Base-by-base conservation (phyloP, 2,888 invertebrate species). In the Esperia sulphurella region DNA sequence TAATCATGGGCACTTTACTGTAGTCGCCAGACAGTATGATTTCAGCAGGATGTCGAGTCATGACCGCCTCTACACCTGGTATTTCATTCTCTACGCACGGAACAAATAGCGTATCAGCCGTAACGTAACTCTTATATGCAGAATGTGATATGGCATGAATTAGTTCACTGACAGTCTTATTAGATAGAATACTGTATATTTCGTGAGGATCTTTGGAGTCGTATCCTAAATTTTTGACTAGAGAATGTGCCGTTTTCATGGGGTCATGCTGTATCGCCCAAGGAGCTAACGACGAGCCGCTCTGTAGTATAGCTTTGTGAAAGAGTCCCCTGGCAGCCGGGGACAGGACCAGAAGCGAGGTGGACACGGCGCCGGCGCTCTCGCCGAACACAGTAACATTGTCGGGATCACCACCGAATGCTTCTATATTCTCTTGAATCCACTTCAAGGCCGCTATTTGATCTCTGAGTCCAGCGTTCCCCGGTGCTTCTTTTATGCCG, bases 381-480 rank as follows among this genome's bases (percentile, higher is more conserved):
- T 88, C 89, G 1, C 89, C 89, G 54, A 89, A 89, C 30, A 89
- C 55, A 0, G 88, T 88, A 0, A 89, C 79, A 43, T 76, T 80
- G 31, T 82, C 67, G 1, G 84, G 83, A 51, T 89, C 69, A 9
- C 89, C 89, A 33, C 88, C 85, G 39, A 89, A 89, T 0, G 74
- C 71, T 56, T 56, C 61, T 2, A 89, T 86, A 49, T 89, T 89
- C 14, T 74, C 67, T 55, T 72, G 70, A 12, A 89, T 70, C 89
- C 89, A 89, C 49, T 61, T 75, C 31, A 89, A 58, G 8, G 88
- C 88, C 1, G 85, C 85, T 48, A 87, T 64, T 57, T 89, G 89
- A 55, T 89, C 89, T 54, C 92, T 93, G 1, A 93, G 67, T 0
- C 92, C 93, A 44, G 92, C 92, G 63, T 94, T 94, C 3, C 94